Evolutionary conservation across 37 sponge, comb jelly and placozoan genomes (phyloP).

Genomic region (Amphimedon queenslandica): DNA sequence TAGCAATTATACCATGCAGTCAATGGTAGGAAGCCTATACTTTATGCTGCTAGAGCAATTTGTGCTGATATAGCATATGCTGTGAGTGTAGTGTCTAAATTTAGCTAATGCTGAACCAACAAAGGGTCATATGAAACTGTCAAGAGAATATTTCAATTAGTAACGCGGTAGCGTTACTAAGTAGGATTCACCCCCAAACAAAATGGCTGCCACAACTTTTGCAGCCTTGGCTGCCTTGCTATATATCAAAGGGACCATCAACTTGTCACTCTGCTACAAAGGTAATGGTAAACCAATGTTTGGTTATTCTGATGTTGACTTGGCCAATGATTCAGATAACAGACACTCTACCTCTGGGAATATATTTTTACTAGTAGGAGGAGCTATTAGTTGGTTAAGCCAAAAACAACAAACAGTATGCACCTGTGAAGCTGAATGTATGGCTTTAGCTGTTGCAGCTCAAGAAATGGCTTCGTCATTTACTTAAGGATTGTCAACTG

Average conservation of each 20-base stretch:
- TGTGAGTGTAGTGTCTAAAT: not conserved
- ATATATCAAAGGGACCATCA: slow-evolving; percentile 12
- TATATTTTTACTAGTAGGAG: slow-evolving; percentile 36
- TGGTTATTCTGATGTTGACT: slow-evolving; percentile 63
- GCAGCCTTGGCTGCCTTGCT: too few species aligned
- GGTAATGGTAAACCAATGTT: slow-evolving; percentile 7
- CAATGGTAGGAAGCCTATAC: slow-evolving; percentile 50
- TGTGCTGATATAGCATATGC: slow-evolving; percentile 4
- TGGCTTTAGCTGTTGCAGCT: slow-evolving; percentile 1
- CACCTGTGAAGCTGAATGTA: slow-evolving; percentile 33
- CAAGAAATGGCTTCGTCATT: slow-evolving; percentile 9
- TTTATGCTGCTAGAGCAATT: slow-evolving; percentile 2
- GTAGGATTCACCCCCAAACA: too few species aligned
- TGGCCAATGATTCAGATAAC: slow-evolving; percentile 41
- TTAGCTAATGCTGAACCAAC: slow-evolving; percentile 3
- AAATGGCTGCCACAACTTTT: too few species aligned
- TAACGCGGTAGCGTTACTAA: too few species aligned
- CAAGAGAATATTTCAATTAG: slow-evolving; percentile 9
- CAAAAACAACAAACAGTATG: slow-evolving; percentile 22
- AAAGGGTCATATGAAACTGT: slow-evolving; percentile 1
- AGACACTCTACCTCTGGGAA: slow-evolving; percentile 51
- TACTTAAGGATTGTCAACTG: not conserved
- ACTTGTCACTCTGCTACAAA: not conserved
- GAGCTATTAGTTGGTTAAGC: slow-evolving; percentile 47
- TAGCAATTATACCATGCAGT: too few species aligned